A percentile compares a stretch with the other conserved stretches of the same genome.
phyloP scores from a whole-genome alignment of 2,888 invertebrate species.

The Punctoribates punctum region DNA sequence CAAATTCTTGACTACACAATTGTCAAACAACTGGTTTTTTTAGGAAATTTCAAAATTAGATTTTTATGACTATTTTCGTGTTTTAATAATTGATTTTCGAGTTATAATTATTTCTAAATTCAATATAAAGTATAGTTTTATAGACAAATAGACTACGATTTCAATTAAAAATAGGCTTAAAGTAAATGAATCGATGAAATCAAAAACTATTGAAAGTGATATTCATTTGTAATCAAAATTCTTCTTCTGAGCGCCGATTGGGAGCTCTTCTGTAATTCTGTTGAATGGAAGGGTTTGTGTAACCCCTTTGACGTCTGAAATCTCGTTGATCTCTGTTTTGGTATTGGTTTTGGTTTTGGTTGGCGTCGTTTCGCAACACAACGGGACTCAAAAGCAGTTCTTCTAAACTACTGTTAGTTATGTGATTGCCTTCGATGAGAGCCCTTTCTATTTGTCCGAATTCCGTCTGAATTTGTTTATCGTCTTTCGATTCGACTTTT shows the following conservation, averaged over 20 bases:
- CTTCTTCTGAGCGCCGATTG: not conserved
- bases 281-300: not conserved
- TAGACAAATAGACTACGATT: not conserved
- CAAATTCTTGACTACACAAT: no score
- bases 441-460: constrained; percentile 9
- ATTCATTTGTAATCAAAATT: not conserved
- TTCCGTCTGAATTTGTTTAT: not conserved
- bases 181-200: not conserved
- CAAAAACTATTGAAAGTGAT: not conserved
- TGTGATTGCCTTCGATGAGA: not conserved
- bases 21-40: no score
- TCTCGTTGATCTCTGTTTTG: not conserved
- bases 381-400: not conserved
- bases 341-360: not conserved
- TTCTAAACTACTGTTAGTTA: not conserved
- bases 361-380: not conserved
- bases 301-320: constrained; percentile 19
- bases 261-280: not conserved
- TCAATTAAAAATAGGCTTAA: not conserved
- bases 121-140: no score
- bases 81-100: no score
- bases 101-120: no score
- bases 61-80: no score
- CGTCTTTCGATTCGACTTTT: not conserved
- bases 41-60: no score